Evolutionary conservation across 2,888 invertebrate species (phyloP).

Genomic region (Meloe dianella): DNA sequence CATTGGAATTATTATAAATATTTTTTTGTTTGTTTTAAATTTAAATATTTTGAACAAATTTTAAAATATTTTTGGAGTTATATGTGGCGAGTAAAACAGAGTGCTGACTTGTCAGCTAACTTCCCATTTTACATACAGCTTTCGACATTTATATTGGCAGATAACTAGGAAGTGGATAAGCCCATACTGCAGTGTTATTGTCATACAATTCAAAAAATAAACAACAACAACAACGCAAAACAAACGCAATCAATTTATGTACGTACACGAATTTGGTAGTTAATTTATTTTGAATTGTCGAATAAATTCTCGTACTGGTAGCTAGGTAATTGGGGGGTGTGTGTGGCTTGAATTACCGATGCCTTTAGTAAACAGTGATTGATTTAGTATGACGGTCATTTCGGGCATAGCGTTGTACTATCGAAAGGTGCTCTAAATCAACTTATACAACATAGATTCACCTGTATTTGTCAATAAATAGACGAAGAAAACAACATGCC

Average conservation of each 20-base stretch:
- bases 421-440: not conserved
- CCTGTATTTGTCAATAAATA: not conserved
- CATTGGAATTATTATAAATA: not conserved
- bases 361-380: conserved; percentile 3
- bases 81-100: not conserved
- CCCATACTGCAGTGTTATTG: too few relatives aligned
- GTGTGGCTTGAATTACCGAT: conserved; percentile 9
- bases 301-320: not conserved
- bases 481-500: not conserved
- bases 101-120: not conserved
- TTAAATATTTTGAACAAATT: too few relatives aligned
- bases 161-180: not conserved
- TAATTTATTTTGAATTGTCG: conserved; percentile 4
- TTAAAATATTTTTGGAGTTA: too few relatives aligned
- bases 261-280: too few relatives aligned
- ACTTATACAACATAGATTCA: not conserved
- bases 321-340: not conserved
- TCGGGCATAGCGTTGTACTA: not conserved
- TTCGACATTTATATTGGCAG: not conserved
- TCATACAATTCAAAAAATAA: too few relatives aligned
- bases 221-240: too few relatives aligned
- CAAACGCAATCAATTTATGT: too few relatives aligned
- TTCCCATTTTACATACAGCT: not conserved
- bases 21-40: too few relatives aligned
- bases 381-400: conserved; percentile 9